Evolutionary conservation across 1,140 invertebrate species (phyloP).

Genomic region (Geopemphigus sp.): DNA sequence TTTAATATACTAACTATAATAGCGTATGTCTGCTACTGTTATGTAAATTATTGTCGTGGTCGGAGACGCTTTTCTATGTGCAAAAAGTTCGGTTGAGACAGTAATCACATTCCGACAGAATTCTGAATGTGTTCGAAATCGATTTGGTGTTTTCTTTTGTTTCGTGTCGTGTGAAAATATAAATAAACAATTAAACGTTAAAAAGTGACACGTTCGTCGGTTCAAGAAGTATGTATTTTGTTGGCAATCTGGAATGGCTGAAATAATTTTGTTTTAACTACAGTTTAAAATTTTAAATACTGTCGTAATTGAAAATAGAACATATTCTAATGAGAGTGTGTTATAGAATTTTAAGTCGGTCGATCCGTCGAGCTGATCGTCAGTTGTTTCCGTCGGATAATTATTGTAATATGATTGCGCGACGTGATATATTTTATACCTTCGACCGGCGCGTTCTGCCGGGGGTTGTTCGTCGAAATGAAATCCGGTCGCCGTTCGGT

Average conservation of each 20-base stretch:
- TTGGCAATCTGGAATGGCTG: constrained; percentile 45
- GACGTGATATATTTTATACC: neutral
- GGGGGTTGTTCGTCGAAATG: neutral
- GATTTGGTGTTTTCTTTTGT: neutral
- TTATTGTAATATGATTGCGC: constrained; percentile 22
- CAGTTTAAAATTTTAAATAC: constrained; percentile 13
- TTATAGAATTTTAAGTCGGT: constrained; percentile 12
- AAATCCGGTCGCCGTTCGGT: constrained; percentile 11
- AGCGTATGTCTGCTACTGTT: neutral
- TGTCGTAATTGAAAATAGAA: constrained; percentile 19
- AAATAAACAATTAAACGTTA: constrained; percentile 23
- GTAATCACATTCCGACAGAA: neutral
- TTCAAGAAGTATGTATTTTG: constrained; percentile 45
- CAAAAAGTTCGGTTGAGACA: neutral
- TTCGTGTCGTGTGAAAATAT: constrained; percentile 20
- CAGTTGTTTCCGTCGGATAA: too few species aligned
- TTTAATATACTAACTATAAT: neutral
- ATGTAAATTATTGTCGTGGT: neutral
- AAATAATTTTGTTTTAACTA: constrained; percentile 34
- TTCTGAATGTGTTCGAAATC: constrained; percentile 2
- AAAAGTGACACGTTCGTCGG: constrained; percentile 41
- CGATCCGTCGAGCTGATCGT: constrained; percentile 23
- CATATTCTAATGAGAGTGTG: constrained; percentile 35
- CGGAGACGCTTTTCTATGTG: constrained; percentile 22
- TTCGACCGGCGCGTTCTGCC: constrained; percentile 2